Conservation (phyloP, 2,888 invertebrate genomes). For the Timandra comae region DNA sequence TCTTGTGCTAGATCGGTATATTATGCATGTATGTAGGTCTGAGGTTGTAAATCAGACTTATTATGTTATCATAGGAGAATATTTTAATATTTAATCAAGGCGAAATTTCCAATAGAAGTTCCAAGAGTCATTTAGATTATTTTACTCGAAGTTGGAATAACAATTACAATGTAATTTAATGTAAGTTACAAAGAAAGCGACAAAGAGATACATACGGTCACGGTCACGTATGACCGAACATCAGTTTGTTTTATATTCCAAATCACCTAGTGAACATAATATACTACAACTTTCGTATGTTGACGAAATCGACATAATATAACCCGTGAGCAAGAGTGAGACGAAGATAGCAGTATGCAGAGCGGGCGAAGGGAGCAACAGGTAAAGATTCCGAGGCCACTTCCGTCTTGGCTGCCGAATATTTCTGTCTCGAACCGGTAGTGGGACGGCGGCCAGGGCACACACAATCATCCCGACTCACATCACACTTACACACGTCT, state of each 20-base stretch:
- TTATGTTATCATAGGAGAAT: too few species aligned
- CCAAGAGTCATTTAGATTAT: too few species aligned
- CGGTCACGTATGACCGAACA: slow-evolving; percentile 64
- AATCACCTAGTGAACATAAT: slow-evolving; percentile 55
- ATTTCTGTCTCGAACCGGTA: slow-evolving; percentile 77
- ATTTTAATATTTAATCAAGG: too few species aligned
- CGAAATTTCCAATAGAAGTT: too few species aligned
- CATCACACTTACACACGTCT: slow-evolving; percentile 29
- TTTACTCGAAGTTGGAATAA: too few species aligned
- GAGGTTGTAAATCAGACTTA: too few species aligned
- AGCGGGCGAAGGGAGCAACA: slow-evolving; percentile 74
- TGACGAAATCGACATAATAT: slow-evolving; percentile 37
- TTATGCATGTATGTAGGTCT: too few species aligned
- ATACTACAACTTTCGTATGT: slow-evolving; percentile 44
- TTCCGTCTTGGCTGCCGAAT: slow-evolving; percentile 78
- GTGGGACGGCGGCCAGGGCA: slow-evolving; percentile 71
- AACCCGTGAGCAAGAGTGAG: slow-evolving; percentile 49
- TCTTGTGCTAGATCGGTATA: too few species aligned
- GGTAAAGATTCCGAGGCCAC: slow-evolving; percentile 78
- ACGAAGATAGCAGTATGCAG: slow-evolving; percentile 47
- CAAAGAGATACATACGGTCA: slow-evolving; percentile 63
- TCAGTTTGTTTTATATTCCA: slow-evolving; percentile 63
- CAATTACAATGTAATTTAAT: too few species aligned
- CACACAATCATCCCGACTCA: slow-evolving; percentile 50
- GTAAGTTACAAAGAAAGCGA: slow-evolving; percentile 63